Evolutionary conservation across 2,113 vertebrate species (phyloP).

Genomic region (Melanostigma gelatinosum): DNA sequence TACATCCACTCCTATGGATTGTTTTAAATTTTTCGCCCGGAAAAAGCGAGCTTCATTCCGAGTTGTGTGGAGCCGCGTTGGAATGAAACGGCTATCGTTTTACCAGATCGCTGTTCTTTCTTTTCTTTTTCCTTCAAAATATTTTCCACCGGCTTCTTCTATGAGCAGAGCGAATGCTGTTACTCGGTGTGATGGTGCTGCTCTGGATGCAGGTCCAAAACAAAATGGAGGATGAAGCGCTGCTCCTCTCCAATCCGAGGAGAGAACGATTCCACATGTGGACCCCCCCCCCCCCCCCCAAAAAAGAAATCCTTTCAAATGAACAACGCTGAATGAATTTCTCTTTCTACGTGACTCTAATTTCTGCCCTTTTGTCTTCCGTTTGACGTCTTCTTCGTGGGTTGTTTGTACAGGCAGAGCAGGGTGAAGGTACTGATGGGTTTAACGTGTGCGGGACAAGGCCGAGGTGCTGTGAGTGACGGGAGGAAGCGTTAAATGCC

Average conservation of each 20-base stretch:
- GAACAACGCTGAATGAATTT: slow-evolving; percentile 8
- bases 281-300: neutral
- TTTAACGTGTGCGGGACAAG: slow-evolving; percentile 28
- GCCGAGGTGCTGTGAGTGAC: slow-evolving; percentile 52
- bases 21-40: slow-evolving; percentile 38
- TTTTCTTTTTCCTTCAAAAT: slow-evolving; percentile 16
- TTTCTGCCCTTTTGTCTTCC: neutral
- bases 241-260: slow-evolving; percentile 64
- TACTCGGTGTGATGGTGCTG: slow-evolving; percentile 54
- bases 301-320: neutral
- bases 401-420: neutral
- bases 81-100: slow-evolving; percentile 46
- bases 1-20: slow-evolving; percentile 42
- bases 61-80: neutral
- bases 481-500: slow-evolving; percentile 60
- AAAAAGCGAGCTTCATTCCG: slow-evolving; percentile 15
- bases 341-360: neutral
- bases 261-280: slow-evolving; percentile 36
- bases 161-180: slow-evolving; percentile 40
- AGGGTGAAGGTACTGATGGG: neutral
- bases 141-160: slow-evolving; percentile 52
- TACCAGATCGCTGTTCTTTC: slow-evolving; percentile 23
- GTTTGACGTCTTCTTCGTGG: neutral
- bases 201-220: slow-evolving; percentile 73
- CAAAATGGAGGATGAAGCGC: slow-evolving; percentile 80